phyloP scores from a whole-genome alignment of 1,140 invertebrate genomes.

The Leptopilina boulardi region DNA sequence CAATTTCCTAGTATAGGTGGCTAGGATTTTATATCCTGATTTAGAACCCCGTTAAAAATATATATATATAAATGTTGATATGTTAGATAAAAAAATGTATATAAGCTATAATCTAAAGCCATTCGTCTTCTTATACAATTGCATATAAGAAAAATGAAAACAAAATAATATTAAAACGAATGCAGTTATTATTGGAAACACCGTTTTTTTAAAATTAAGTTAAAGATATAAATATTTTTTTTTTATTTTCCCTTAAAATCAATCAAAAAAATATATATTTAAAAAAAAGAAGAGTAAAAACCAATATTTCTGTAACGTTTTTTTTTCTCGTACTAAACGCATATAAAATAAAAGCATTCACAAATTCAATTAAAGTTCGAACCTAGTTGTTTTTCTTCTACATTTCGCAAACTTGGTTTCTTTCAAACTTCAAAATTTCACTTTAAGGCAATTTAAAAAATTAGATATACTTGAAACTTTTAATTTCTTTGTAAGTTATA shows the following conservation, averaged over 20 bases:
- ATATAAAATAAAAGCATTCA: constrained; percentile 1
- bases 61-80: not conserved
- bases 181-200: no score
- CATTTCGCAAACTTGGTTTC: not conserved
- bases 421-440: constrained; percentile 14
- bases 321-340: not conserved
- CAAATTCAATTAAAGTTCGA: not conserved
- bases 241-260: not conserved
- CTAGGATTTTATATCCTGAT: not conserved
- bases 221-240: no score
- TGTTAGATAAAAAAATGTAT: not conserved
- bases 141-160: no score
- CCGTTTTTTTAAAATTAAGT: no score
- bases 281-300: not conserved
- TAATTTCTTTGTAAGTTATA: not conserved
- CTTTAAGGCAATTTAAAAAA: not conserved
- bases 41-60: not conserved
- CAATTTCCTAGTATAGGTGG: not conserved
- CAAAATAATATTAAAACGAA: no score
- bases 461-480: not conserved
- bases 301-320: not conserved
- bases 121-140: no score
- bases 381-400: not conserved
- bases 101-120: no score
- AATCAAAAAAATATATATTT: not conserved